Base-by-base conservation (phyloP, 2,113 vertebrate genomes). In the Pelobates fuscus region DNA sequence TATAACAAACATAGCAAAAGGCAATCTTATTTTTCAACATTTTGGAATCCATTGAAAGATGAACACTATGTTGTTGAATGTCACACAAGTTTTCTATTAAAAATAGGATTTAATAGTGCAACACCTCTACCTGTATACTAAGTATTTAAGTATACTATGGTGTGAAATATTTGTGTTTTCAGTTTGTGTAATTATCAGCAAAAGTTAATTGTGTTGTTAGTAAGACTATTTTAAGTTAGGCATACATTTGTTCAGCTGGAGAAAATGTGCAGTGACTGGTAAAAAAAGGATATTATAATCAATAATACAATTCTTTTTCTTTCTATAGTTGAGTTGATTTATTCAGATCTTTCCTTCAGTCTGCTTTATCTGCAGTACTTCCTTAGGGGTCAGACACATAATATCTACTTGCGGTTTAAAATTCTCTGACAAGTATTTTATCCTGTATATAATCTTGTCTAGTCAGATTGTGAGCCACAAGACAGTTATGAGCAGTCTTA, bases 291-390 rank as follows among this genome's bases (percentile, higher is more conserved):
- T 82, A 90, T n/a, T n/a, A n/a, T n/a, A 90, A 91, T 91, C 88
- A 84, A 89, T 90, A 84, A 37, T 37, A 10, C 32, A 37, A 82
- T 71, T 37, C 5, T 82, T 79, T 82, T 83, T 85, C 84, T 20
- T 21, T 84, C 77, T 87, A 76, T 86, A 87, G 85, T 85, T 89
- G 86, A 80, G 76, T 75, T 88, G 89, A 89, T 84, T 86, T 89
- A 87, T 86, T 82, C 54, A 60, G 55, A 25, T 80, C 78, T 79
- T 8, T 66, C 80, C 85, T 37, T 37, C 10, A 37, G 32, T 37
- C 32, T 37, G 78, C 82, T 84, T 85, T 80, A 83, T 86, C 86
- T 58, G 78, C 82, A 85, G 81, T 86, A 69, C 32, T 82, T 82
- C 85, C 88, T 87, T 82, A 78, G 80, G 85, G 88, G 84, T 82